Conservation (phyloP, 2,113 vertebrate genomes). For the Beaufortia kweichowensis region DNA sequence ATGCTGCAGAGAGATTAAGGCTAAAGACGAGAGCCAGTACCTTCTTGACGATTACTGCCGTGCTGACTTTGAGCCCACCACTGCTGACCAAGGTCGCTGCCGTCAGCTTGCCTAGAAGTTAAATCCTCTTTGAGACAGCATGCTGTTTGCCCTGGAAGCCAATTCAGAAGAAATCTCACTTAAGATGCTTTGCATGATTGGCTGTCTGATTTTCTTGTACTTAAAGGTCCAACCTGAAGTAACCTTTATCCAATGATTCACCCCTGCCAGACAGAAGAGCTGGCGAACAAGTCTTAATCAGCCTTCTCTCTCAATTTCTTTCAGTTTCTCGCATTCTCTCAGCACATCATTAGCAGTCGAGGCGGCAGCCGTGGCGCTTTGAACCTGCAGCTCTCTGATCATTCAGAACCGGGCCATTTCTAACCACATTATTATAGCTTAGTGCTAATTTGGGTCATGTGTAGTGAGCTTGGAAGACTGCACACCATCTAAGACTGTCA, state of each 20-base stretch:
- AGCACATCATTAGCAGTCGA: slow-evolving; percentile 71
- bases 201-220: slow-evolving; percentile 45
- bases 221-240: slow-evolving; percentile 61
- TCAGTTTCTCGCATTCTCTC: slow-evolving; percentile 2
- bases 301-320: slow-evolving; percentile 14
- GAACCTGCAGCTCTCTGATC: slow-evolving; percentile 74
- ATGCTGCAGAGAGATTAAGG: slow-evolving; percentile 66
- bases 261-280: slow-evolving; percentile 62
- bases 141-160: slow-evolving; percentile 42
- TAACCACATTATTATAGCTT: slow-evolving; percentile 75
- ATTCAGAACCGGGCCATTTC: slow-evolving; percentile 69
- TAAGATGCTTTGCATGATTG: slow-evolving; percentile 59
- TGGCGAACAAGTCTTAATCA: slow-evolving; percentile 29
- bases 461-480: slow-evolving; percentile 54
- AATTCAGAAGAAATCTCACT: slow-evolving; percentile 58
- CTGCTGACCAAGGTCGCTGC: slow-evolving; percentile 40
- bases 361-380: slow-evolving; percentile 63
- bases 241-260: slow-evolving; percentile 74
- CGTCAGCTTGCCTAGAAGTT: slow-evolving; percentile 42
- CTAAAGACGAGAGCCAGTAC: slow-evolving; percentile 58
- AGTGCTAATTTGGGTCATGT: slow-evolving; percentile 68
- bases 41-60: slow-evolving; percentile 44
- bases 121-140: slow-evolving; percentile 52
- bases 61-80: slow-evolving; percentile 41
- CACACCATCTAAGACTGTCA: slow-evolving; percentile 41